phyloP scores from a whole-genome alignment of 2,113 vertebrate genomes.

The Progne subis region DNA sequence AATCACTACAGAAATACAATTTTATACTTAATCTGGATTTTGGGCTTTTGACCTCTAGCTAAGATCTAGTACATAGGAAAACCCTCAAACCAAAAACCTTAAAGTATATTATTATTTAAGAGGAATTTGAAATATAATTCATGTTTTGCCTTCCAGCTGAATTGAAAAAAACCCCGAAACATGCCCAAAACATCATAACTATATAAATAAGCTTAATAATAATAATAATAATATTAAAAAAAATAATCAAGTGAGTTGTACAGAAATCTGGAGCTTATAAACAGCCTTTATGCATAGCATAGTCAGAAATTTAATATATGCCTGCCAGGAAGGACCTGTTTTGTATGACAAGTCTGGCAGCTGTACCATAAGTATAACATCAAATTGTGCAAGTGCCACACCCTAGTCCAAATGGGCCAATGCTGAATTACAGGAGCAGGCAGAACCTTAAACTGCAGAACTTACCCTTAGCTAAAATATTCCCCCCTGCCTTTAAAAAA shows the following conservation, averaged over 20 bases:
- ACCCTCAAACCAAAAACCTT: accelerated
- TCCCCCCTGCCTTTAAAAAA: background rate
- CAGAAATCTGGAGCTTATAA: background rate
- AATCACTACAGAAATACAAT: background rate
- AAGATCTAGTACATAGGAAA: background rate
- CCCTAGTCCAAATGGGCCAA: background rate
- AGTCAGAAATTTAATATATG: background rate
- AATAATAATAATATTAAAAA: too few species aligned
- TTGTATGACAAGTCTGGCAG: background rate
- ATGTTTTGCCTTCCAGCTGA: background rate
- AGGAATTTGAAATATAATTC: background rate
- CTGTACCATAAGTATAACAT: background rate
- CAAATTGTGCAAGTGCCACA: background rate
- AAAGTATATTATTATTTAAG: background rate
- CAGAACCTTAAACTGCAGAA: background rate
- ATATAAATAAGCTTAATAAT: background rate
- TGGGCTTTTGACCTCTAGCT: background rate
- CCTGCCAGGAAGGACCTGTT: background rate
- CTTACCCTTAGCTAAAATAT: background rate
- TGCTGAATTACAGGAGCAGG: background rate
- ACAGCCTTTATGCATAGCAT: background rate
- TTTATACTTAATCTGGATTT: background rate
- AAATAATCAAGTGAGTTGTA: background rate
- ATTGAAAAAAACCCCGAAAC: background rate
- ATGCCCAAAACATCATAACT: background rate